Percentiles rank a stretch among this genome's conserved stretches.
Conservation (phyloP, 2,888 invertebrate genomes). For the Stomorhina lunata region DNA sequence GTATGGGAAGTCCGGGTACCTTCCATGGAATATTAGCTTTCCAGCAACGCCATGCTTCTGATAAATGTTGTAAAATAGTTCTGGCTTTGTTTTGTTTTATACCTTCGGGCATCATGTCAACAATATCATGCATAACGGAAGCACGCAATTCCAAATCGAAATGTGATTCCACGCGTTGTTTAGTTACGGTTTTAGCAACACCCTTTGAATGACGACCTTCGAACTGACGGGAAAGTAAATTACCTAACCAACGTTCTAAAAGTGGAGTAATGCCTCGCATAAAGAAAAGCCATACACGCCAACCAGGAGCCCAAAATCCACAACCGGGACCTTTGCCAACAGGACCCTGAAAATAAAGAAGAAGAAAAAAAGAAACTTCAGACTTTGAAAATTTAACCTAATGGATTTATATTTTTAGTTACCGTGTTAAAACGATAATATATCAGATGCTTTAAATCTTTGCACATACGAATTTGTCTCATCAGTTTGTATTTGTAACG, state of each 20-base stretch:
- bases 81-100: constrained; percentile 99
- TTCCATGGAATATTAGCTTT: constrained; percentile 99
- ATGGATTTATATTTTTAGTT: constrained; percentile 73
- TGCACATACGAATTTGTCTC: constrained; percentile 99
- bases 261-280: constrained; percentile 99
- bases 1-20: constrained; percentile 98
- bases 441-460: constrained; percentile 99
- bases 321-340: constrained; percentile 99
- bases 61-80: constrained; percentile 98
- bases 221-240: constrained; percentile 98
- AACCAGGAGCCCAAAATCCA: constrained; percentile 99
- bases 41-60: constrained; percentile 99
- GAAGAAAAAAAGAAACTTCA: constrained; percentile 1
- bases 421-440: constrained; percentile 99
- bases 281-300: constrained; percentile 99
- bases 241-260: constrained; percentile 99
- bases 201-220: constrained; percentile 99
- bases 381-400: constrained; percentile 69
- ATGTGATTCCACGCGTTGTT: constrained; percentile 99
- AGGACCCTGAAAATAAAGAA: constrained; percentile 84
- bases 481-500: constrained; percentile 99
- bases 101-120: constrained; percentile 99
- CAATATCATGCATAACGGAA: constrained; percentile 97
- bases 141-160: constrained; percentile 99
- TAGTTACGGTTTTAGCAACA: constrained; percentile 99